A percentile compares a stretch with the other conserved stretches of the same genome.
These are phyloP conservation scores for Centropristis striata DNA, from an alignment of 2,113 vertebrate species.

Conservation along the genomic window DNA sequence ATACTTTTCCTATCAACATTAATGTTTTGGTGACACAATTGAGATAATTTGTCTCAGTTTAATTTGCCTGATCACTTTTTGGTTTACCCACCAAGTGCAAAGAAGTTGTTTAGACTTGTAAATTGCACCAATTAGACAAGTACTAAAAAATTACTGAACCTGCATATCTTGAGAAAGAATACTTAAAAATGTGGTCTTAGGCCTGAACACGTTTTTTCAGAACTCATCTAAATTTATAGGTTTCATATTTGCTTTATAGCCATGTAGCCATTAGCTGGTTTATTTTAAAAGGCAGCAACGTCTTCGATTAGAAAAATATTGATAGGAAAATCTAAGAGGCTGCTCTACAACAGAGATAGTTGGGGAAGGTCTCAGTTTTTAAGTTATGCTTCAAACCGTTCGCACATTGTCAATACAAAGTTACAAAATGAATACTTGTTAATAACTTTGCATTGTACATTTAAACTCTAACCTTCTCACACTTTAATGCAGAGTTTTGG, in stretches of 20 bases:
- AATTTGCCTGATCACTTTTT: background rate
- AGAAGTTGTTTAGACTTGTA: background rate
- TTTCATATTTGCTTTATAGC: background rate
- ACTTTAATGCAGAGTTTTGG: too few species aligned
- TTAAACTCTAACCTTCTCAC: background rate
- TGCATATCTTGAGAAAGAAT: background rate
- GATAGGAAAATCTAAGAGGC: background rate
- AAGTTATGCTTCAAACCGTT: too few species aligned
- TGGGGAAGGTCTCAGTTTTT: too few species aligned
- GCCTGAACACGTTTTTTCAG: background rate
- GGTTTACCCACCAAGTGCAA: background rate
- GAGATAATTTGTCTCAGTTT: background rate
- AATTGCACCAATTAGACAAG: background rate
- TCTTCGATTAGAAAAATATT: background rate
- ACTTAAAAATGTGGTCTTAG: background rate
- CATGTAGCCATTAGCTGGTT: background rate
- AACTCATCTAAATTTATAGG: background rate
- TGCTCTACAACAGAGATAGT: too few species aligned
- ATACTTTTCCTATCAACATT: background rate
- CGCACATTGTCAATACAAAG: too few species aligned
- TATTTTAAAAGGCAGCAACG: background rate
- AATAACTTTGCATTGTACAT: too few species aligned
- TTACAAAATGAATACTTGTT: too few species aligned
- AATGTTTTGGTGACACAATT: background rate
- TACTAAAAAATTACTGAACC: background rate